phyloP scores from a whole-genome alignment of 2,113 vertebrate genomes.

The Cyprinodon tularosa region DNA sequence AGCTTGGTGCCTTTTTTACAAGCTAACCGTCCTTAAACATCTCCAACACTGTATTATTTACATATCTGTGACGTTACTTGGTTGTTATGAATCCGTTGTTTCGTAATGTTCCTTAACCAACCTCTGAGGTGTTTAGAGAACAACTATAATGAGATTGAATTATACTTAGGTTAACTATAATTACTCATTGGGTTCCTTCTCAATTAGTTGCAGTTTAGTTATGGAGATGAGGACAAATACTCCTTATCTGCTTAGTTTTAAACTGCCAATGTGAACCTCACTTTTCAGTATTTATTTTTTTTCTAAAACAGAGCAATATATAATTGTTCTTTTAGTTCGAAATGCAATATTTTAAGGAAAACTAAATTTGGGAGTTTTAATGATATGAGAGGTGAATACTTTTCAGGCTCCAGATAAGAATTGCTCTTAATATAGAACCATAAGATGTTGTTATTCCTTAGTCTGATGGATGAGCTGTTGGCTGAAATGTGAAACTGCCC shows the following conservation, averaged over 20 bases:
- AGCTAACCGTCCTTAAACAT: not conserved
- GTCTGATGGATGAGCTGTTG: constrained; percentile 73
- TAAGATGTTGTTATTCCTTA: constrained; percentile 67
- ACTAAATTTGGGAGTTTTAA: not conserved
- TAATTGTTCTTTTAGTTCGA: not conserved
- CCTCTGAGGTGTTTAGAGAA: no score
- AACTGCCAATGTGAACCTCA: no score
- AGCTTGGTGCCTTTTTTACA: not conserved
- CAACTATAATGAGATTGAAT: no score
- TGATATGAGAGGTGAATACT: not conserved
- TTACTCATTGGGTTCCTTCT: not conserved
- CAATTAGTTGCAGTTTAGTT: not conserved
- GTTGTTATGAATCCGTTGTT: no score
- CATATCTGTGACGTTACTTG: no score
- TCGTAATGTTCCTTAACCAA: no score
- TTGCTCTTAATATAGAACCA: constrained; percentile 66
- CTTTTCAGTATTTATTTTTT: no score
- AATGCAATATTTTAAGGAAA: not conserved
- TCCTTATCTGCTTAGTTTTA: no score
- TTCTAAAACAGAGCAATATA: no score
- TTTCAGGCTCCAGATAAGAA: constrained; percentile 37
- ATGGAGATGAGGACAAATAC: no score
- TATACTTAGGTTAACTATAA: not conserved
- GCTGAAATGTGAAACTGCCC: constrained; percentile 66
- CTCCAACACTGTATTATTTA: no score